Evolutionary conservation across 2,888 invertebrate genomes (phyloP).

Genomic region (Lamellibrachia satsuma): DNA sequence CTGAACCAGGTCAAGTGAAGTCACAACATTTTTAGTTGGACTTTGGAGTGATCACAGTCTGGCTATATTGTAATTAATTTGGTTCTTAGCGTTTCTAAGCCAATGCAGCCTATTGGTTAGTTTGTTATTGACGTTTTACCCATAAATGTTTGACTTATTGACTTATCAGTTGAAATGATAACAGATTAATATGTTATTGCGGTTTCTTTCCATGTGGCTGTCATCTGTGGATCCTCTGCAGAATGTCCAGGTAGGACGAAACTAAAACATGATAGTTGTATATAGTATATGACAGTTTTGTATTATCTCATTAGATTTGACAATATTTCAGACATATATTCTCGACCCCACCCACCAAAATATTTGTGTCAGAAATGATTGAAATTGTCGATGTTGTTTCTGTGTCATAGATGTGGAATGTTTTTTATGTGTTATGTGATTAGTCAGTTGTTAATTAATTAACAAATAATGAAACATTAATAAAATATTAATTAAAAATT

Average conservation of each 20-base stretch:
- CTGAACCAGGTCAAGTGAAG: not conserved
- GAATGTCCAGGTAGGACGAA: not conserved
- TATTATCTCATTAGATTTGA: not conserved
- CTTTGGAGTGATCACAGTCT: not conserved
- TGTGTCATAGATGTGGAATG: too few species aligned
- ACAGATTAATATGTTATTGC: not conserved
- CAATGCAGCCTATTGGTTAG: not conserved
- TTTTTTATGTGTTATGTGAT: too few species aligned
- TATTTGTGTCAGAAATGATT: not conserved
- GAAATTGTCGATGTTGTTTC: too few species aligned
- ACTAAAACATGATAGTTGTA: not conserved
- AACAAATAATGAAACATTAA: too few species aligned
- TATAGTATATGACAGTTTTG: not conserved
- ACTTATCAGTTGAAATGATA: not conserved
- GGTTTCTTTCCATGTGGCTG: not conserved
- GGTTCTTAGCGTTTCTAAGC: not conserved
- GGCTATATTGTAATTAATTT: not conserved
- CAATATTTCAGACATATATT: not conserved
- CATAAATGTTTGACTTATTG: not conserved
- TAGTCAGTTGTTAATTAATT: too few species aligned
- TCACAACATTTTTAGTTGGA: not conserved
- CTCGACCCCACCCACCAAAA: too few species aligned
- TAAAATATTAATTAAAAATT: too few species aligned
- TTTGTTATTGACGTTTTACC: not conserved
- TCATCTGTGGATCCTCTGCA: not conserved